Percentiles rank a stretch among this genome's conserved stretches.
These are phyloP conservation scores for Blennius ocellaris DNA, from an alignment of 2,113 vertebrate genomes.

Conservation along the genomic window DNA sequence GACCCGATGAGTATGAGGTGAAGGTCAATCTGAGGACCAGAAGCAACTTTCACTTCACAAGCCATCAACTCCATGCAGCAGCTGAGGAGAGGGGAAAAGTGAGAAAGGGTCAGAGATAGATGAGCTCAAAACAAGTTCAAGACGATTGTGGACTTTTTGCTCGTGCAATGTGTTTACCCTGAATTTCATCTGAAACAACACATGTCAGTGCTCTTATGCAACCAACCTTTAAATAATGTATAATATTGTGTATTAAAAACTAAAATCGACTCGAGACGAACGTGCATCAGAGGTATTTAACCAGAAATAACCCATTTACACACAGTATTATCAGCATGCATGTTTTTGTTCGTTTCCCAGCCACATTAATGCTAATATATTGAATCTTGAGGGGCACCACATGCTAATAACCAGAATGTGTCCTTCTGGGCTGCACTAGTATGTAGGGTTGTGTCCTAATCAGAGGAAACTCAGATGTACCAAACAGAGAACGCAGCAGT, in stretches of 20 bases:
- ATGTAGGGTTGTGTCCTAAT: no score
- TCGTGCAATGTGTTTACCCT: constrained; percentile 78
- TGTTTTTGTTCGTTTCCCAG: no score
- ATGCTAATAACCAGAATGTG: neutral
- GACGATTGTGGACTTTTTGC: constrained; percentile 89
- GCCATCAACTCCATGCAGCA: constrained; percentile 92
- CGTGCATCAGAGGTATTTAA: no score
- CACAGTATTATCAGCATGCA: no score
- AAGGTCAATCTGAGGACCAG: constrained; percentile 92
- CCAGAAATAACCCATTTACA: no score
- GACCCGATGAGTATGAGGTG: constrained; percentile 89
- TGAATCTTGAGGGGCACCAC: neutral
- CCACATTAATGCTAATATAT: neutral
- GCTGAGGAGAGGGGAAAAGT: constrained; percentile 84
- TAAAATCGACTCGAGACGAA: no score
- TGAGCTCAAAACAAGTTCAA: constrained; percentile 95
- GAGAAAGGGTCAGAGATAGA: constrained; percentile 94
- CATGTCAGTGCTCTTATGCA: neutral
- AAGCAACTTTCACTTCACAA: constrained; percentile 96
- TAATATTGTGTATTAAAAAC: no score
- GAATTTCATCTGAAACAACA: neutral
- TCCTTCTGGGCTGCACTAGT: neutral
- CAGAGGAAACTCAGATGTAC: no score
- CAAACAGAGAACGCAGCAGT: no score
- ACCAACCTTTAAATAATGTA: neutral